phyloP scores from a whole-genome alignment of 2,797 vertebrate species.

The Mallotus villosus region DNA sequence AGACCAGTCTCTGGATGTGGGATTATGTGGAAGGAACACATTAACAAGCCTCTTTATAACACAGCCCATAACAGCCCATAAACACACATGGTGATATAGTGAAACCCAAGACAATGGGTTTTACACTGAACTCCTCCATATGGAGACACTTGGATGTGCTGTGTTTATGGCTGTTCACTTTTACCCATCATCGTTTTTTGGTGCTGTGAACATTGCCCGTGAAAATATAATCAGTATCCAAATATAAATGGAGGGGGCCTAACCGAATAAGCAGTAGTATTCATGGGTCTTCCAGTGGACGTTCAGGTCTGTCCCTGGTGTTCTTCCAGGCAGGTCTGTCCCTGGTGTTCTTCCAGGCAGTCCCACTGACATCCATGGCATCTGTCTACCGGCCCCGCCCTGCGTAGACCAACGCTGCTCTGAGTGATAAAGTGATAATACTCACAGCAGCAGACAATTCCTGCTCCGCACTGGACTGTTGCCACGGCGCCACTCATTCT shows the following conservation, averaged over 20 bases:
- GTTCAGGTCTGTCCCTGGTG: background rate
- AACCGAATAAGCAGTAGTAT: background rate
- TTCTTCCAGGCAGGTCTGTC: background rate
- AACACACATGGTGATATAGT: background rate
- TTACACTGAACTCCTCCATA: background rate
- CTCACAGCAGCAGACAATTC: conserved; percentile 42
- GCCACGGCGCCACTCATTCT: conserved; percentile 32
- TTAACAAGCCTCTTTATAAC: background rate
- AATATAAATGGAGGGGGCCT: background rate
- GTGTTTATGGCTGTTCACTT: background rate
- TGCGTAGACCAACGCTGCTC: conserved; percentile 30
- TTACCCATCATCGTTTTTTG: background rate
- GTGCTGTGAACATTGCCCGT: background rate
- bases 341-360: background rate
- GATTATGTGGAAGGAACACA: conserved; percentile 14
- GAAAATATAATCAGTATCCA: background rate
- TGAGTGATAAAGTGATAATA: conserved; percentile 16
- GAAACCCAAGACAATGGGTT: background rate
- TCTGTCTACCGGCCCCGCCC: conserved; percentile 10
- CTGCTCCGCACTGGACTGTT: conserved; percentile 30
- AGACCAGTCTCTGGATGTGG: conserved; percentile 17
- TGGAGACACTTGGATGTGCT: background rate
- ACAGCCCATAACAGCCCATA: background rate
- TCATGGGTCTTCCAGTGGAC: background rate
- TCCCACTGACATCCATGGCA: background rate